These are phyloP conservation scores for Ectemnius cavifrons DNA, from an alignment of 2,888 invertebrate species.

Conservation along the genomic window DNA sequence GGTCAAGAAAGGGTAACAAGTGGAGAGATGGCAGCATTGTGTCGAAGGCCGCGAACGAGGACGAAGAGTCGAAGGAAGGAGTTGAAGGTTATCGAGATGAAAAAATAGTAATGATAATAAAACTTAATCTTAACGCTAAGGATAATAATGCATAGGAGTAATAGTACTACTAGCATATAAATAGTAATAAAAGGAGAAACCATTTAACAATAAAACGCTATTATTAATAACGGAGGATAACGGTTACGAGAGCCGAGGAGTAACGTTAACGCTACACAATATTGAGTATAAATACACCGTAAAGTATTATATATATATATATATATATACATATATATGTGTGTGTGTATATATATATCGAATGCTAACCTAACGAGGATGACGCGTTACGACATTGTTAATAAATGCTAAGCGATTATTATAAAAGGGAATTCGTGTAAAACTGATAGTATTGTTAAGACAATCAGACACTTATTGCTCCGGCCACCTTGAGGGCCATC, in stretches of 20 bases:
- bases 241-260: constrained; percentile 47
- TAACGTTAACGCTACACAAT: constrained; percentile 45
- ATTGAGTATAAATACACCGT: constrained; percentile 37
- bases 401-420: constrained; percentile 41
- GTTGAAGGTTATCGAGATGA: constrained; percentile 51
- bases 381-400: constrained; percentile 1
- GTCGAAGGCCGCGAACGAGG: constrained; percentile 31
- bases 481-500: constrained; percentile 71
- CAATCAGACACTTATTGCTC: constrained; percentile 76
- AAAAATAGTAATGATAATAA: constrained; percentile 55
- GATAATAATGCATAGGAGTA: constrained; percentile 50
- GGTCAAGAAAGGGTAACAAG: background rate
- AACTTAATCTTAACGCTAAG: constrained; percentile 42
- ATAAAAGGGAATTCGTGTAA: constrained; percentile 51
- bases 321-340: constrained; percentile 26
- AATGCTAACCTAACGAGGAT: constrained; percentile 46
- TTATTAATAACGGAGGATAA: constrained; percentile 36
- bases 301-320: constrained; percentile 24
- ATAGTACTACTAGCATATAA: constrained; percentile 46
- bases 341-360: constrained; percentile 32
- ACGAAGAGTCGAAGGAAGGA: constrained; percentile 27
- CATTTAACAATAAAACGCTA: constrained; percentile 52
- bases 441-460: constrained; percentile 76
- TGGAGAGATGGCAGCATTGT: constrained; percentile 11
- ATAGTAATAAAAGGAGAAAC: constrained; percentile 27